Evolutionary conservation across 2,113 vertebrate species (phyloP).

Genomic region (western clawed frog (Xenopus tropicalis)): DNA sequence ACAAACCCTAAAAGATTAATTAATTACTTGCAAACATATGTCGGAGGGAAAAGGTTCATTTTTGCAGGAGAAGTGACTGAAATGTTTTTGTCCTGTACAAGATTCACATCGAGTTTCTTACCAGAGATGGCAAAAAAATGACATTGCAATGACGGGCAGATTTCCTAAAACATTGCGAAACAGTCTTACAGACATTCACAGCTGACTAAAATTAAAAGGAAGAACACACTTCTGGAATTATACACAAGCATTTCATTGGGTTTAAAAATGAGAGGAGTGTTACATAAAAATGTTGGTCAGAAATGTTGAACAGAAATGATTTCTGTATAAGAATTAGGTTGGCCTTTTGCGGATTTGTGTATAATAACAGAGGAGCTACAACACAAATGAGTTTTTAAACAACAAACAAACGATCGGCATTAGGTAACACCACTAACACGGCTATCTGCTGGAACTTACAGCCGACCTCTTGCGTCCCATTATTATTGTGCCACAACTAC

Average conservation of each 20-base stretch:
- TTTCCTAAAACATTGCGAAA: slow-evolving; percentile 14
- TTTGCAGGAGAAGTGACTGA: background rate
- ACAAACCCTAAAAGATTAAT: background rate
- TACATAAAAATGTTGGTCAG: too few species aligned
- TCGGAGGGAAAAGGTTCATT: background rate
- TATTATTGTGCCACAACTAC: slow-evolving; percentile 79
- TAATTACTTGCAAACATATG: background rate
- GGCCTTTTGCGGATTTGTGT: slow-evolving; percentile 40
- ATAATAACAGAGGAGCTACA: slow-evolving; percentile 53
- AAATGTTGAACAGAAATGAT: too few species aligned
- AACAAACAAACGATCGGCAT: slow-evolving; percentile 44
- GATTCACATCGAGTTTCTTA: background rate
- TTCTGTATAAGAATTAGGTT: too few species aligned
- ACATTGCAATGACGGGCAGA: slow-evolving; percentile 15
- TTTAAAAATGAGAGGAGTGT: too few species aligned
- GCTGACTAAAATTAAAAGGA: background rate
- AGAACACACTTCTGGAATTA: slow-evolving; percentile 30
- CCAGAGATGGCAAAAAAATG: background rate
- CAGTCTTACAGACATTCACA: slow-evolving; percentile 10
- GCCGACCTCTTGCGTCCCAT: slow-evolving; percentile 75
- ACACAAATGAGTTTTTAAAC: slow-evolving; percentile 54
- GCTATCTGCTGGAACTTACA: slow-evolving; percentile 70
- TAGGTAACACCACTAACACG: slow-evolving; percentile 54
- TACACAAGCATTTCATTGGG: slow-evolving; percentile 26
- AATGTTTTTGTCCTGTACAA: background rate